Base-by-base conservation (phyloP, 1,140 invertebrate genomes). In the Dendroctonus valens region DNA sequence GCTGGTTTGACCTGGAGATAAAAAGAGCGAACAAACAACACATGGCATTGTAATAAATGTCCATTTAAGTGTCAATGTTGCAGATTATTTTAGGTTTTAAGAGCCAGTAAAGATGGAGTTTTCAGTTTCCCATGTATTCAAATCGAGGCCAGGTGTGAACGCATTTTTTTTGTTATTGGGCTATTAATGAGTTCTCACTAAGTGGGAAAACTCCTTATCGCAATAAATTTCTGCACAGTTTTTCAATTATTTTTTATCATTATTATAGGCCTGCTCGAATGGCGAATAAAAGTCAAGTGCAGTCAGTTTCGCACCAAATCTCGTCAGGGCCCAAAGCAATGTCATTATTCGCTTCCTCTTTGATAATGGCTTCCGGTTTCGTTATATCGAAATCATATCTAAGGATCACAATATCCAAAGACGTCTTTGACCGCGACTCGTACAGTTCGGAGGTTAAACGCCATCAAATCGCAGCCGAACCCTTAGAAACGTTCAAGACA, bases 321-420 rank as follows among this genome's bases (percentile, higher is more conserved):
- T 60, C 59, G 67, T 59, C 59, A 51, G 44, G 41, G 14, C 57
- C 57, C 41, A 49, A 38, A 51, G 59, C 62, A 64, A 67, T 54
- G 65, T 70, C 65, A 66, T 70, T 70, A 70, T 70, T 53, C 62
- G 14, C 52, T 44, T 66, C 48, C 67, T 68, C 68, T 73, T 71
- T 66, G 68, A 67, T 74, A 74, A 73, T 74, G 67, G 73, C 65
- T 74, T 74, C 73, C 71, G 71, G n/a, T 70, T 15, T 70, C 69
- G 69, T 69, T 70, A 70, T 70, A 72, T 72, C 69, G 70, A 69
- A 72, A 72, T 74, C 73, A 74, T 73, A 73, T 74, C 73, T 64
- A 60, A 42, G 66, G 71, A 71, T 72, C 69, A 57, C 71, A 72
- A 72, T 73, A 72, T 70, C 66, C 65, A 60, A 54, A 54, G 60